Evolutionary conservation across 23 tunicate species (phyloP).

Genomic region (Styela clava): DNA sequence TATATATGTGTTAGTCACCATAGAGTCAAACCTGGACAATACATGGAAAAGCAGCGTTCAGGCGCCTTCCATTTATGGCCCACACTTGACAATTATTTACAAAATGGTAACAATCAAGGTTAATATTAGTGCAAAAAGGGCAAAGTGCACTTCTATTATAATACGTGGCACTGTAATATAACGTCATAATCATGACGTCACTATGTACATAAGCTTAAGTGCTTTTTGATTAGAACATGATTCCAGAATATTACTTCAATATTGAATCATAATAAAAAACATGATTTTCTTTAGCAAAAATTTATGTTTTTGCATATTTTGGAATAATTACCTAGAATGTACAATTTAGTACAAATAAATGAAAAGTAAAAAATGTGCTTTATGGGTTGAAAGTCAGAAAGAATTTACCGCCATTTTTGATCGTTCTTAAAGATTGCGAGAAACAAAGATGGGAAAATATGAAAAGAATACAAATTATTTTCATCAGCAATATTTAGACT

Average conservation of each 20-base stretch:
- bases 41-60: not conserved
- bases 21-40: too few species aligned
- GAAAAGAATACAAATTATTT: too few species aligned
- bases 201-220: not conserved
- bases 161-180: not conserved
- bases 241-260: not conserved
- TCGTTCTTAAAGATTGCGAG: too few species aligned
- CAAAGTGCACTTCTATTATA: not conserved
- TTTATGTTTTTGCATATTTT: not conserved
- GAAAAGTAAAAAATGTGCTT: not conserved
- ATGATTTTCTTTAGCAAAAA: not conserved
- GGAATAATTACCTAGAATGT: not conserved
- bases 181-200: not conserved
- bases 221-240: not conserved
- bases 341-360: too few species aligned
- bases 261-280: not conserved
- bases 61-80: not conserved
- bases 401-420: too few species aligned
- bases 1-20: too few species aligned
- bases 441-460: too few species aligned
- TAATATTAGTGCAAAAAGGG: not conserved
- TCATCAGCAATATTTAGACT: too few species aligned
- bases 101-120: not conserved
- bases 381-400: too few species aligned
- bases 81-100: not conserved